Evolutionary conservation across 2,888 invertebrate genomes (phyloP), one percentile per base, ranked within the genome.

Genomic region (Crossocerus cetratus): DNA sequence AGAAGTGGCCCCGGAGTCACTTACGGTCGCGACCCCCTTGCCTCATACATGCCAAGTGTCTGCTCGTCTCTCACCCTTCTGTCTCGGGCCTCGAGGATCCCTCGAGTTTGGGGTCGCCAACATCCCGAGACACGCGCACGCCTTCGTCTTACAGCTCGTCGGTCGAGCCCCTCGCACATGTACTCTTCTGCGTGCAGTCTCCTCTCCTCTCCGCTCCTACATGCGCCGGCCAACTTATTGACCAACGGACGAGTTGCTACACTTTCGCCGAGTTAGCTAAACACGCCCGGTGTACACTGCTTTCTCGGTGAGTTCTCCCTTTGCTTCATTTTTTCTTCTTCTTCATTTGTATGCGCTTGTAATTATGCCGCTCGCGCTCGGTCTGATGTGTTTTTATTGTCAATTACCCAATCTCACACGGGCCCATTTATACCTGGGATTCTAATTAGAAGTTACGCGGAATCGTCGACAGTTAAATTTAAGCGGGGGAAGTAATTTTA

Each of bases 11-110:
- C 32, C 61, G 55, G 63, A 83, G 75, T 81, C 79, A 80, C 78
- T 83, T 77, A 79, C 65, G 72, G 55, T 58, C 73, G 67, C 69
- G 66, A 71, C 82, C 76, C 80, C 82, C 80, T 77, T 70, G 64
- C 65, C 64, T 72, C 71, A 61, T 64, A 49, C 69, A 32, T 32
- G 59, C 22, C 18, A 58, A 61, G 56, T 59, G 63, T 61, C 59
- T 66, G 45, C 43, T 14, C 45, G 45, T n/a, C 55, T n/a, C 55
- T 58, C 65, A 55, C 70, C 72, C 78, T 74, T 58, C 18, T 44
- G 59, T 18, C 18, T 22, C 63, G 22, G 8, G 59, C 63, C 32
- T 43, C 61, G 69, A 73, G 72, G 65, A 63, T 65, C 49, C 69
- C 71, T 71, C 65, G 32, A 32, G 32, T 69, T 72, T 65, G 69